Base-by-base conservation (phyloP, 1,140 invertebrate species). In the Coptotermes formosanus region DNA sequence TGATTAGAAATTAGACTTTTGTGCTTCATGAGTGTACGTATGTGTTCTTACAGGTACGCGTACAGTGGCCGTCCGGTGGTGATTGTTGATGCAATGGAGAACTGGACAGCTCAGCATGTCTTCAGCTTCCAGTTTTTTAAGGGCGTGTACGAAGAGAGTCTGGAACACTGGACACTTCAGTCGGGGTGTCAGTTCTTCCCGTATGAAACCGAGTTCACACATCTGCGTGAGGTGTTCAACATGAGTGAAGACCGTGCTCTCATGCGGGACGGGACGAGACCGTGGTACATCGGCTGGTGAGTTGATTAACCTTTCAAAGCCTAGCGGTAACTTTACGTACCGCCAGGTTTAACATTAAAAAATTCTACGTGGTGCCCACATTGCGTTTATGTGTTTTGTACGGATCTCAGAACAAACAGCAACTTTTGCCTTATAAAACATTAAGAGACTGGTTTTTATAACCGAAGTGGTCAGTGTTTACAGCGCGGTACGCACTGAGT, bases 221-320 rank as follows among this genome's bases (percentile, higher is more conserved):
- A 92, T 82, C 91, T 98, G 0, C 90, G 91, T 82, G 95, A 98
- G 86, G 96, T 96, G 2, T 94, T 98, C 86, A 93, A 94, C 84
- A 97, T 97, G 95, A 93, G 94, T 52, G 89, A 91, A 23, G 91
- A 93, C 44, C 92, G 97, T 86, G 94, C 96, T 0, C 90, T 93
- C 38, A 89, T 96, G 43, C 89, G 92, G 69, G 90, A 92, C 38
- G 95, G 95, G 3, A 92, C 94, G 82, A 92, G 93, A 44, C 94
- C 95, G 0, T 98, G 97, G 97, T 97, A 98, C 90, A 95, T 98
- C 87, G 97, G 97, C 52, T 98, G 97, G 94, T 95, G 90, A 92
- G 94, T 90, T 43, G 3, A 25, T 2, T 38, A 3, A 38, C 12
- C n/a, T n/a, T n/a, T n/a, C n/a, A n/a, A n/a, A n/a, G n/a, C n/a